A percentile compares a stretch with the other conserved stretches of the same genome.
These are phyloP conservation scores for Lasioglossum calceatum DNA, from an alignment of 2,888 invertebrate species.

Conservation along the genomic window DNA sequence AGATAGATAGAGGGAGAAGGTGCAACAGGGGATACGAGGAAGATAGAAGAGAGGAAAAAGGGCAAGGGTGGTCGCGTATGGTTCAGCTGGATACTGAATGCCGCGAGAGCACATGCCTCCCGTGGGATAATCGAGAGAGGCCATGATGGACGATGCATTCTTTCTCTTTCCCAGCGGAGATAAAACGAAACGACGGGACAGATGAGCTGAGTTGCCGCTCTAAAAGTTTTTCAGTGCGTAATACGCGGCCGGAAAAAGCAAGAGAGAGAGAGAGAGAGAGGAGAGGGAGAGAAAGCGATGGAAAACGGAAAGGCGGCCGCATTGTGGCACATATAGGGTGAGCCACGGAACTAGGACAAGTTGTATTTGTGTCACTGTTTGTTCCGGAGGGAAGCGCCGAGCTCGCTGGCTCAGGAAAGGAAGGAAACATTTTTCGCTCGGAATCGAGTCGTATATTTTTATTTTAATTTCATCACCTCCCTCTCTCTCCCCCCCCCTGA, in stretches of 20 bases:
- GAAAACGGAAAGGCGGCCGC: constrained; percentile 49
- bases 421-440: constrained; percentile 27
- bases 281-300: constrained; percentile 17
- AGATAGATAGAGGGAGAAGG: not conserved
- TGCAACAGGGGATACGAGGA: constrained; percentile 10
- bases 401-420: constrained; percentile 16
- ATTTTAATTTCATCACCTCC: not conserved
- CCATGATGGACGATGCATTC: constrained; percentile 71
- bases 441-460: constrained; percentile 11
- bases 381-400: constrained; percentile 36
- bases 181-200: constrained; percentile 63
- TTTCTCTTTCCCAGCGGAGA: constrained; percentile 62
- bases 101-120: constrained; percentile 54
- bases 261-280: constrained; percentile 1
- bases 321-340: constrained; percentile 53
- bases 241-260: constrained; percentile 51
- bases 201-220: constrained; percentile 55
- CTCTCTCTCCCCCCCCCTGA: too few relatives aligned
- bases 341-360: constrained; percentile 49
- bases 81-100: constrained; percentile 50
- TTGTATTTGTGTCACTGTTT: constrained; percentile 52
- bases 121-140: constrained; percentile 72
- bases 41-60: constrained; percentile 8
- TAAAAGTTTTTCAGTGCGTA: constrained; percentile 68
- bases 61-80: constrained; percentile 21